Conservation (phyloP, 2,113 vertebrate species). For the Alligator mississippiensis region DNA sequence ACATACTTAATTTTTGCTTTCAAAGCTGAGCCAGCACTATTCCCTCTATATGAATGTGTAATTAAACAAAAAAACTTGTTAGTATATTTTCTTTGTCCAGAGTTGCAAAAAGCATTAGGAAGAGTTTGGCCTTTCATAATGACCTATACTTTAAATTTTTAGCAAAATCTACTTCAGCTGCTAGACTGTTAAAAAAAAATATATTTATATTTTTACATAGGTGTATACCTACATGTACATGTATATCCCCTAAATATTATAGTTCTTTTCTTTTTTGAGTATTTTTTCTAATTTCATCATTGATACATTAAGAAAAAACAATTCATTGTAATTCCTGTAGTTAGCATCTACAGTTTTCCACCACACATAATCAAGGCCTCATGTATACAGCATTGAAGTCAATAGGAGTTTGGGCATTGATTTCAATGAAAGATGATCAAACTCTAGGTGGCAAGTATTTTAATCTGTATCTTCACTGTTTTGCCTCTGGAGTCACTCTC, state of each 20-base stretch:
- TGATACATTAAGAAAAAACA: neutral
- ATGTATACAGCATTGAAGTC: neutral
- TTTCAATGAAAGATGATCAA: neutral
- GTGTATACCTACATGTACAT: neutral
- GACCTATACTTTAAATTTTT: neutral
- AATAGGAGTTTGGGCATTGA: neutral
- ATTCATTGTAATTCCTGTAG: neutral
- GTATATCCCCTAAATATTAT: neutral
- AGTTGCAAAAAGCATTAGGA: neutral
- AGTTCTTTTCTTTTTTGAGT: neutral
- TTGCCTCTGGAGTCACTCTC: neutral
- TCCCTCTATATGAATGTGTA: too few species aligned
- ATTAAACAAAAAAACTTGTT: neutral
- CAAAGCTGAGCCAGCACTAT: too few species aligned
- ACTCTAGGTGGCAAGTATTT: neutral
- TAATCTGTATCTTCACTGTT: neutral
- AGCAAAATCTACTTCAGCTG: neutral
- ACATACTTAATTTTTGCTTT: too few species aligned
- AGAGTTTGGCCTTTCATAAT: neutral
- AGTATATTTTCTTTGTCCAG: neutral
- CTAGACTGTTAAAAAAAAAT: neutral
- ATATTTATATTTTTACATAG: conserved; percentile 33
- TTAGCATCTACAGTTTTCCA: neutral
- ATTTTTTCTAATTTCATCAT: neutral
- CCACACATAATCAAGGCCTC: neutral